Evolutionary conservation across 2,113 vertebrate genomes (phyloP).

Genomic region (Odontophorus gujanensis): DNA sequence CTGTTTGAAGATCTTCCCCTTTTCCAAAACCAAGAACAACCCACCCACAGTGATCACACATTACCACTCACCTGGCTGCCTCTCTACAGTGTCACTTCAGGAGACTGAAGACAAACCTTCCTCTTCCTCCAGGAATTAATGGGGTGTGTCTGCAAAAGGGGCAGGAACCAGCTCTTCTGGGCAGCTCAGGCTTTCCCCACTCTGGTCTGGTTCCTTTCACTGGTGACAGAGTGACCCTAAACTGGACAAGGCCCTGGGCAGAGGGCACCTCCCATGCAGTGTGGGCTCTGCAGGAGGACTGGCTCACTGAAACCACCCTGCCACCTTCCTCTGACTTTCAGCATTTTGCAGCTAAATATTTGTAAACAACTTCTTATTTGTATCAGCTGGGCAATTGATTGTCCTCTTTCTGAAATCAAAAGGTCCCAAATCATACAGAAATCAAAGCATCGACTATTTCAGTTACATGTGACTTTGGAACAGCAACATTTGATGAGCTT

Average conservation of each 20-base stretch:
- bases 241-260: neutral
- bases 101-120: neutral
- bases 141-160: neutral
- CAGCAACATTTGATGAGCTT: neutral
- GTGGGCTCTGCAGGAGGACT: neutral
- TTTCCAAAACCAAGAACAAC: neutral
- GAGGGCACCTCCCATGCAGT: neutral
- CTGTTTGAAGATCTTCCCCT: neutral
- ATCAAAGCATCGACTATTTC: neutral
- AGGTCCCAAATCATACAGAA: neutral
- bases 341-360: neutral
- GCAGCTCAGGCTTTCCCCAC: neutral
- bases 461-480: neutral
- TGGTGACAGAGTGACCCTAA: neutral
- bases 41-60: rapidly evolving
- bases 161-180: rapidly evolving
- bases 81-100: rapidly evolving
- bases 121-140: neutral
- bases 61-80: neutral
- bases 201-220: neutral
- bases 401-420: neutral
- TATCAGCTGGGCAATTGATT: neutral
- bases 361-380: neutral
- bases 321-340: neutral
- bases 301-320: neutral